Conservation (phyloP, 1,140 invertebrate genomes). For the Sinella curviseta region DNA sequence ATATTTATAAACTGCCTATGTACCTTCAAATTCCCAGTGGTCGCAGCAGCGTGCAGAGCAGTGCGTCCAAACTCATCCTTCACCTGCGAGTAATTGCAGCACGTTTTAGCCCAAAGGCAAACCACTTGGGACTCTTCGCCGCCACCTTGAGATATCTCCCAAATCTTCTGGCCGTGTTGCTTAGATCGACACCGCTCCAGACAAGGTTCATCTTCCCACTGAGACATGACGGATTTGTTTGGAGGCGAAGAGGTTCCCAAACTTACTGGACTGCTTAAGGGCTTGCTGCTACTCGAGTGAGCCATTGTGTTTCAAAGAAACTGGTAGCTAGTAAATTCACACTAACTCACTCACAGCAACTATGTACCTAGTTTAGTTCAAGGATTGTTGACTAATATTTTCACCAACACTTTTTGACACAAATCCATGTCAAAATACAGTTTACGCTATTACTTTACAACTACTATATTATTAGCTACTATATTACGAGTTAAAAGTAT, state of each 20-base stretch:
- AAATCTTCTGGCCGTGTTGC: slow-evolving; percentile 62
- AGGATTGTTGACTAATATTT: no score
- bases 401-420: no score
- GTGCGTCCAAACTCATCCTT: slow-evolving; percentile 62
- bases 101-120: slow-evolving; percentile 62
- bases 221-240: not conserved
- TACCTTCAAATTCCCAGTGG: slow-evolving; percentile 61
- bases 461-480: no score
- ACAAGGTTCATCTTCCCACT: slow-evolving; percentile 14
- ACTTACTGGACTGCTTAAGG: no score
- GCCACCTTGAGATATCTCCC: slow-evolving; percentile 60
- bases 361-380: not conserved
- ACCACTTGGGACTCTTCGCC: slow-evolving; percentile 61
- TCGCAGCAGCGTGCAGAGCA: slow-evolving; percentile 68
- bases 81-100: slow-evolving; percentile 61
- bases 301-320: not conserved
- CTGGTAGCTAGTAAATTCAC: not conserved
- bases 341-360: not conserved
- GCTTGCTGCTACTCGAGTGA: no score
- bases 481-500: no score
- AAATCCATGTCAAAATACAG: no score
- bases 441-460: no score
- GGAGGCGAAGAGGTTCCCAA: no score
- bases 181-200: slow-evolving; percentile 61
- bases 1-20: no score